Evolutionary conservation across 2,888 invertebrate genomes (phyloP).

Genomic region (Phorcus lineatus): DNA sequence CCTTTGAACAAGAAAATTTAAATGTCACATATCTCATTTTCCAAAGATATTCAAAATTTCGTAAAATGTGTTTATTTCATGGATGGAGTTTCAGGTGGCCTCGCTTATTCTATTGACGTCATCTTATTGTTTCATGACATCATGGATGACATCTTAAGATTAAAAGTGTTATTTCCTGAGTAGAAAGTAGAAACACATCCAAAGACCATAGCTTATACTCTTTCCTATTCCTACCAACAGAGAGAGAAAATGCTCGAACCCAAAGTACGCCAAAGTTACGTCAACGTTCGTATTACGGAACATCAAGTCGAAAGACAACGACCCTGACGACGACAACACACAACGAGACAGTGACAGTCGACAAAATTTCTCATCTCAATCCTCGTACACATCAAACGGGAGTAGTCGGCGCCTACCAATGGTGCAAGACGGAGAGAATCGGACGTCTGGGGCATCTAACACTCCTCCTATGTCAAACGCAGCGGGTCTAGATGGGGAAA

Average conservation of each 20-base stretch:
- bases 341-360: neutral
- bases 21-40: too few species aligned
- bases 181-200: too few species aligned
- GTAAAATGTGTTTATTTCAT: too few species aligned
- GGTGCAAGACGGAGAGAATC: neutral
- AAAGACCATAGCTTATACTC: neutral
- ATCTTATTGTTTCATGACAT: too few species aligned
- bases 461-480: neutral
- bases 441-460: neutral
- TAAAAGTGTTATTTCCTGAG: too few species aligned
- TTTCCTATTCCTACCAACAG: neutral
- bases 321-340: neutral
- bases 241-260: constrained; percentile 29
- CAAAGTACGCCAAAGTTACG: constrained; percentile 24
- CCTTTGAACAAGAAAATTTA: too few species aligned
- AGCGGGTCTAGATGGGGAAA: neutral
- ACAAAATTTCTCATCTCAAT: neutral
- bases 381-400: constrained; percentile 5
- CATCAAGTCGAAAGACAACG: neutral
- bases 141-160: too few species aligned
- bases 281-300: neutral
- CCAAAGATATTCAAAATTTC: too few species aligned
- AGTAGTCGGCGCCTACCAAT: neutral
- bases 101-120: too few species aligned
- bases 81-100: too few species aligned